Conservation (phyloP, 2,888 invertebrate genomes). For the Acleris cristana region DNA sequence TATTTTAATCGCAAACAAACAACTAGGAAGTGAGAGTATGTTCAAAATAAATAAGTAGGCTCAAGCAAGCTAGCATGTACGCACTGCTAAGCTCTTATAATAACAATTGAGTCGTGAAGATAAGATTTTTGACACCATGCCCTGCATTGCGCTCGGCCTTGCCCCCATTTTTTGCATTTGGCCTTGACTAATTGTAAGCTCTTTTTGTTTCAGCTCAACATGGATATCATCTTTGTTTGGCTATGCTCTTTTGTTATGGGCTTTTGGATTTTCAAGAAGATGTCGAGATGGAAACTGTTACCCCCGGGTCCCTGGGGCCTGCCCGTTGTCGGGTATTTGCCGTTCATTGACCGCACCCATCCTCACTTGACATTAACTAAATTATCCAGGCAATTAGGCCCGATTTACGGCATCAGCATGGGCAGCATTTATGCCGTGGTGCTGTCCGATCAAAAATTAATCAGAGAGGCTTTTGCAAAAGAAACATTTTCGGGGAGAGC, state of each 20-base stretch:
- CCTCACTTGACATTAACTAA: slow-evolving; percentile 89
- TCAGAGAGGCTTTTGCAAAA: slow-evolving; percentile 89
- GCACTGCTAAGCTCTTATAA: too few relatives aligned
- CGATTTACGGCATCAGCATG: slow-evolving; percentile 89
- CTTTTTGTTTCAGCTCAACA: slow-evolving; percentile 49
- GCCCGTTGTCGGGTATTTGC: slow-evolving; percentile 91
- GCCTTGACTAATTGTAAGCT: neutral
- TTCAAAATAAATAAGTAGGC: too few relatives aligned
- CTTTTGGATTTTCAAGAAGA: slow-evolving; percentile 65
- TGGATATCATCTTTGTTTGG: slow-evolving; percentile 63
- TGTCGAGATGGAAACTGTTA: slow-evolving; percentile 71
- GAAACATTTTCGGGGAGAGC: slow-evolving; percentile 90
- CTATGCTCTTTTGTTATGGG: slow-evolving; percentile 58
- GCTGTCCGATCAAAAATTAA: slow-evolving; percentile 88
- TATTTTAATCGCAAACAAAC: too few relatives aligned
- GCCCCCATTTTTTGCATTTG: too few relatives aligned
- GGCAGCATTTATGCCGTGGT: slow-evolving; percentile 91
- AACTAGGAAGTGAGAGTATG: too few relatives aligned
- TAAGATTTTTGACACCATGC: too few relatives aligned
- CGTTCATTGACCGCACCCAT: slow-evolving; percentile 86
- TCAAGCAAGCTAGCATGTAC: too few relatives aligned
- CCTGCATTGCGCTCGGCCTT: too few relatives aligned
- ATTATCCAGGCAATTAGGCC: slow-evolving; percentile 87
- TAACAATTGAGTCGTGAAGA: too few relatives aligned
- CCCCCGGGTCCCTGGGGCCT: slow-evolving; percentile 92